Conservation (phyloP, 2,888 invertebrate species). For the Microctonus aethiopoides region DNA sequence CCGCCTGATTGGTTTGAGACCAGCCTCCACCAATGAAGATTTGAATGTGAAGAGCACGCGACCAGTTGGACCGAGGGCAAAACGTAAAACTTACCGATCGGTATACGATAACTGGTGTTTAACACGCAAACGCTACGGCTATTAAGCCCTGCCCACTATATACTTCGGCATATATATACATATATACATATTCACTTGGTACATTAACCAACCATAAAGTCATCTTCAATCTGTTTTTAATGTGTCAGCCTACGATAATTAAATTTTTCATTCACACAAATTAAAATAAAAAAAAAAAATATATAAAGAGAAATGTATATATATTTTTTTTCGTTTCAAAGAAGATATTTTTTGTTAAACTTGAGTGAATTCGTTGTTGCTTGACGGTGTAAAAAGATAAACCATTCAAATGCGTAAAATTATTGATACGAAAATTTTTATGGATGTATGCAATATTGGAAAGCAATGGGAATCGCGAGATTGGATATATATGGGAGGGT, state of each 20-base stretch:
- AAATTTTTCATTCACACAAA: neutral
- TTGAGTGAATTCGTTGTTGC: neutral
- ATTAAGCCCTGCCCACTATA: conserved; percentile 55
- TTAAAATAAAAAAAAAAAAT: neutral
- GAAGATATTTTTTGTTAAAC: too few species aligned
- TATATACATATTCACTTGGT: conserved; percentile 51
- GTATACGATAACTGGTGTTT: conserved; percentile 60
- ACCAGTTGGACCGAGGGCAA: conserved; percentile 56
- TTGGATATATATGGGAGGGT: neutral
- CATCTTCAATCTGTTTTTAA: conserved; percentile 10
- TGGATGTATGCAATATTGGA: neutral
- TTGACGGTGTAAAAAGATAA: conserved; percentile 15
- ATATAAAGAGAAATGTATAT: too few species aligned
- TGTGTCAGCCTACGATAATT: neutral
- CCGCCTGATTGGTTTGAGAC: neutral
- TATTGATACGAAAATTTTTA: conserved; percentile 36
- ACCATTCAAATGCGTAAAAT: conserved; percentile 39
- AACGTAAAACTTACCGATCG: conserved; percentile 62
- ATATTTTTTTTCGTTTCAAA: too few species aligned
- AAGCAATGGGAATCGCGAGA: neutral
- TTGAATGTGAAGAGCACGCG: conserved; percentile 57
- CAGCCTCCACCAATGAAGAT: conserved; percentile 55
- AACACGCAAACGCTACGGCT: conserved; percentile 60
- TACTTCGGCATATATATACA: conserved; percentile 24
- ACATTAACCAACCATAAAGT: conserved; percentile 25